phyloP scores from a whole-genome alignment of 2,797 vertebrate species.

The Typhlichthys eigenmanni region DNA sequence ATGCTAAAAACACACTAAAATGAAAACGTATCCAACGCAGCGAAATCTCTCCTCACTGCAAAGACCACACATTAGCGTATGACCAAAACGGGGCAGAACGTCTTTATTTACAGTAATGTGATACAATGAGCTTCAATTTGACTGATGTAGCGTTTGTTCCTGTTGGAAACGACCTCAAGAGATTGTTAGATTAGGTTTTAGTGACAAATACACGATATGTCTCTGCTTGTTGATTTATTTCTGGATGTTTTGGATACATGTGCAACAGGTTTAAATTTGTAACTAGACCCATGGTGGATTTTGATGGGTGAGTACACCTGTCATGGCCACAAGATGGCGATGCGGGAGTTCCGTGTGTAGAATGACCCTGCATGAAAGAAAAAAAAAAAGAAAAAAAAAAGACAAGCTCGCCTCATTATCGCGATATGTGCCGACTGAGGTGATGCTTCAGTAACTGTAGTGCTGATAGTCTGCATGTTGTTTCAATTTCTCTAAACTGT shows the following conservation, averaged over 20 bases:
- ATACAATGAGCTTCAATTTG: constrained; percentile 25
- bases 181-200: constrained; percentile 2
- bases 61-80: too few species aligned
- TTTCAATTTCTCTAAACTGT: constrained; percentile 72
- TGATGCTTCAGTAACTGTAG: constrained; percentile 75
- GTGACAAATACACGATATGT: constrained; percentile 2
- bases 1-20: constrained; percentile 50
- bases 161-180: constrained; percentile 26
- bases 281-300: constrained; percentile 2
- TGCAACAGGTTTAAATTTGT: constrained; percentile 29
- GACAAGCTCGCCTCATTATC: constrained; percentile 58
- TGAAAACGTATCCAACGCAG: constrained; percentile 25
- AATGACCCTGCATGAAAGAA: neutral
- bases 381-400: constrained; percentile 42
- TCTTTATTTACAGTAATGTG: too few species aligned
- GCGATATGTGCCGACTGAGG: constrained; percentile 60
- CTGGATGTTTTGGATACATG: constrained; percentile 31
- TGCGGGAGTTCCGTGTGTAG: constrained; percentile 40
- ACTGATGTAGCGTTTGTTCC: constrained; percentile 21
- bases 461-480: constrained; percentile 70
- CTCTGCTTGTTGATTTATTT: constrained; percentile 27
- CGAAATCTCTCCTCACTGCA: too few species aligned
- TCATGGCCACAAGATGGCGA: constrained; percentile 74
- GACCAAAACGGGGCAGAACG: too few species aligned
- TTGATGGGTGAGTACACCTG: constrained; percentile 32